Conservation (phyloP, 2,888 invertebrate genomes). For the Epinotia demarniana region DNA sequence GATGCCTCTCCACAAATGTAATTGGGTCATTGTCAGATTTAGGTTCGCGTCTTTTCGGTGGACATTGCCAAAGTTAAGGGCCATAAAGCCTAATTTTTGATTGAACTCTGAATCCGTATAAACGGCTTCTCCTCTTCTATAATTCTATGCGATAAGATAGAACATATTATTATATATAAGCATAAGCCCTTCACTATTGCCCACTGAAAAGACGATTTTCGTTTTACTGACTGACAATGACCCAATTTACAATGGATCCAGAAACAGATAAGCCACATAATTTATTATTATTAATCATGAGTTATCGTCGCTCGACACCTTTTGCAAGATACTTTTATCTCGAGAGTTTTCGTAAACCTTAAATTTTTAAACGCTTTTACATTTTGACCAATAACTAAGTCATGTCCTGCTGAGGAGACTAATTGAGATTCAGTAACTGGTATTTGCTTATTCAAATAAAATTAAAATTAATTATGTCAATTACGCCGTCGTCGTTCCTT, state of each 20-base stretch:
- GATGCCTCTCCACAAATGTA: background rate
- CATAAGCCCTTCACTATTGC: too few relatives aligned
- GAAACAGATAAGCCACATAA: constrained; percentile 1
- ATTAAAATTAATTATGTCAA: constrained; percentile 41
- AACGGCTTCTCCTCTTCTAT: too few relatives aligned
- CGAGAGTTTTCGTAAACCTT: background rate
- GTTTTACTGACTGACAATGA: too few relatives aligned
- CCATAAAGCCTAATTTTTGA: too few relatives aligned
- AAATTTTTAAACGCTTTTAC: constrained; percentile 12
- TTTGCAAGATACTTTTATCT: background rate
- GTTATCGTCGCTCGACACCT: background rate
- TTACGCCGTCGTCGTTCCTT: constrained; percentile 30
- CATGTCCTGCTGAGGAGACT: constrained; percentile 9
- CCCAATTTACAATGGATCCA: constrained; percentile 7
- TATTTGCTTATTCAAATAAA: constrained; percentile 41
- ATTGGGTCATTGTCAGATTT: too few relatives aligned
- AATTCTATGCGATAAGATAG: too few relatives aligned
- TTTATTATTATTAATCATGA: background rate
- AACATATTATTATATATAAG: too few relatives aligned
- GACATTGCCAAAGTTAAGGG: too few relatives aligned
- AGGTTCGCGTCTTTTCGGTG: too few relatives aligned
- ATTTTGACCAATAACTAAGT: constrained; percentile 20
- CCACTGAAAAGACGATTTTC: too few relatives aligned
- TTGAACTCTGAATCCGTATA: too few relatives aligned
- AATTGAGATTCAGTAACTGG: constrained; percentile 35